phyloP scores from a whole-genome alignment of 2,113 vertebrate species.

The Sapajus apella region DNA sequence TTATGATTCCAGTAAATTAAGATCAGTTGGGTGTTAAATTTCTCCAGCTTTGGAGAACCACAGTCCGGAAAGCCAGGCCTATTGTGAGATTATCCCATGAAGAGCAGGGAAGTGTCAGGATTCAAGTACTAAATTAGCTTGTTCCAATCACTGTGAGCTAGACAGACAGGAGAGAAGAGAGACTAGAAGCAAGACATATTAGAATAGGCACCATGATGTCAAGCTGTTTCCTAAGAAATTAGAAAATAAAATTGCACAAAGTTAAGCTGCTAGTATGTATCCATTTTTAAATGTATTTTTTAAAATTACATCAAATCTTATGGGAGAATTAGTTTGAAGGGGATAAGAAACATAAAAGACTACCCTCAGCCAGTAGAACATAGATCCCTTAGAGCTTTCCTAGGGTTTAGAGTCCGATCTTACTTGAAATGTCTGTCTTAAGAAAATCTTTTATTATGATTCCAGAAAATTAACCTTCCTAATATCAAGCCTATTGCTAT shows the following conservation, averaged over 20 bases:
- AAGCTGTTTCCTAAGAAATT: not conserved
- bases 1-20: no score
- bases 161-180: not conserved
- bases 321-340: not conserved
- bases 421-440: not conserved
- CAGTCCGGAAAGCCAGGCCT: not conserved
- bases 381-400: not conserved
- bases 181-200: not conserved
- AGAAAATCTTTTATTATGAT: not conserved
- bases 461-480: not conserved
- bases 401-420: not conserved
- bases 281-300: not conserved
- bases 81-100: not conserved
- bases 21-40: not conserved
- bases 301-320: not conserved
- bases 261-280: not conserved
- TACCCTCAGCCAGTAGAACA: not conserved
- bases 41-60: not conserved
- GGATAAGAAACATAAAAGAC: not conserved
- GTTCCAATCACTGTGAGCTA: not conserved
- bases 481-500: not conserved
- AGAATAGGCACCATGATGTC: not conserved
- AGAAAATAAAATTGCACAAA: not conserved
- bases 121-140: not conserved
- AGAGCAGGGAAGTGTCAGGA: not conserved